Percentiles rank a stretch among this genome's conserved stretches.
phyloP scores from a whole-genome alignment of 2,797 vertebrate genomes.

The Acanthopagrus latus region DNA sequence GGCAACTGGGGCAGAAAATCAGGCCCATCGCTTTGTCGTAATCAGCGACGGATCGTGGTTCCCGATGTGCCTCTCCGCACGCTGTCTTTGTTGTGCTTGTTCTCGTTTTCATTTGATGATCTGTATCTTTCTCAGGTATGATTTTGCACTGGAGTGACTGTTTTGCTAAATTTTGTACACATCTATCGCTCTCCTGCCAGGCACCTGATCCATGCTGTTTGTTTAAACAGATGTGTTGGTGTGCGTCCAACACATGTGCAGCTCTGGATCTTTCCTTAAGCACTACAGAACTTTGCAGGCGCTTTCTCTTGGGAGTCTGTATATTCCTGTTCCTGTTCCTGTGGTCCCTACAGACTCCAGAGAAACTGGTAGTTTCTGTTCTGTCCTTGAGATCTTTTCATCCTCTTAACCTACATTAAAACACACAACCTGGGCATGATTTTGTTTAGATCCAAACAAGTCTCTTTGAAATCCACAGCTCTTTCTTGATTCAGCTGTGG shows the following conservation, averaged over 20 bases:
- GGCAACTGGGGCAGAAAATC: conserved; percentile 84
- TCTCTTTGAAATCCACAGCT: conserved; percentile 10
- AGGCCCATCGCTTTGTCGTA: conserved; percentile 73
- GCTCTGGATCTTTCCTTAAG: conserved; percentile 18
- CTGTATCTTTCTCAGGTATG: neutral
- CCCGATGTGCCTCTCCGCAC: conserved; percentile 24
- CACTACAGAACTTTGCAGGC: neutral
- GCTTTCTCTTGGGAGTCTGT: conserved; percentile 5
- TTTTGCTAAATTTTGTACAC: neutral
- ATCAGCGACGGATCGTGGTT: conserved; percentile 59
- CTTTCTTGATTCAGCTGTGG: neutral
- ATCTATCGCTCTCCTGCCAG: neutral
- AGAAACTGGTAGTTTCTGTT: conserved; percentile 5
- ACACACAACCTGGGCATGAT: neutral
- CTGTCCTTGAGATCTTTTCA: neutral
- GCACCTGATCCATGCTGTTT: neutral
- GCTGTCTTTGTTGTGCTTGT: conserved; percentile 11
- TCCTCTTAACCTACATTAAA: neutral
- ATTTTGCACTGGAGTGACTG: neutral
- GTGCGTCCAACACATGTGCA: neutral
- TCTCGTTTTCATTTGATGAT: conserved; percentile 22
- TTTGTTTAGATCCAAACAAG: conserved; percentile 27
- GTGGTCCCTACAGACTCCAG: neutral
- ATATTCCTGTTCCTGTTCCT: too few species aligned
- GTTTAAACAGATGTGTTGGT: neutral